Conservation (phyloP, 2,888 invertebrate species). For the Axea sp. region DNA sequence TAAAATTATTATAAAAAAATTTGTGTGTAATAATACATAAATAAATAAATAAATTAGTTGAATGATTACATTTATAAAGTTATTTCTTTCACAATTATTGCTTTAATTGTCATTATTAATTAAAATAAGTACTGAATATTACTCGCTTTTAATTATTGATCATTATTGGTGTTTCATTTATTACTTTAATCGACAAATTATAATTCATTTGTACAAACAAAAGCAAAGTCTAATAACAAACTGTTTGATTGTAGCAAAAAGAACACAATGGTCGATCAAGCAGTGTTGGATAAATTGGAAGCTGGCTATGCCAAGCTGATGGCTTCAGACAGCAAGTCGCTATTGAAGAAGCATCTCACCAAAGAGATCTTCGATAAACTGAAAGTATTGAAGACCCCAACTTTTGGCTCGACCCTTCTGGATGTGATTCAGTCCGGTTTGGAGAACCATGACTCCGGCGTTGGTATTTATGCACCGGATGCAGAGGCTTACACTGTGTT, state of each 20-base stretch:
- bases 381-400: conserved; percentile 93
- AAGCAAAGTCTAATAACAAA: too few species aligned
- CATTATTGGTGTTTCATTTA: too few species aligned
- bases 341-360: conserved; percentile 97
- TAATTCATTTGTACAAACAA: too few species aligned
- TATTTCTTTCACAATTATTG: too few species aligned
- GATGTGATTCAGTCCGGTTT: conserved; percentile 97
- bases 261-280: conserved; percentile 93
- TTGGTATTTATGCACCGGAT: conserved; percentile 98
- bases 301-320: conserved; percentile 93
- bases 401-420: conserved; percentile 90
- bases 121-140: too few species aligned
- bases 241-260: conserved; percentile 82
- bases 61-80: too few species aligned
- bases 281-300: conserved; percentile 94
- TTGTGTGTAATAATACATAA: too few species aligned
- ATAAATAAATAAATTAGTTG: too few species aligned
- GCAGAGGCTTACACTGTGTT: conserved; percentile 97
- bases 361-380: conserved; percentile 94
- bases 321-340: conserved; percentile 94
- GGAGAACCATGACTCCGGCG: conserved; percentile 97
- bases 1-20: too few species aligned
- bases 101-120: too few species aligned
- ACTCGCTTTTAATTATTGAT: too few species aligned
- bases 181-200: too few species aligned